Evolutionary conservation across 2,113 vertebrate species (phyloP).

Genomic region (Vulpes ferrilata): DNA sequence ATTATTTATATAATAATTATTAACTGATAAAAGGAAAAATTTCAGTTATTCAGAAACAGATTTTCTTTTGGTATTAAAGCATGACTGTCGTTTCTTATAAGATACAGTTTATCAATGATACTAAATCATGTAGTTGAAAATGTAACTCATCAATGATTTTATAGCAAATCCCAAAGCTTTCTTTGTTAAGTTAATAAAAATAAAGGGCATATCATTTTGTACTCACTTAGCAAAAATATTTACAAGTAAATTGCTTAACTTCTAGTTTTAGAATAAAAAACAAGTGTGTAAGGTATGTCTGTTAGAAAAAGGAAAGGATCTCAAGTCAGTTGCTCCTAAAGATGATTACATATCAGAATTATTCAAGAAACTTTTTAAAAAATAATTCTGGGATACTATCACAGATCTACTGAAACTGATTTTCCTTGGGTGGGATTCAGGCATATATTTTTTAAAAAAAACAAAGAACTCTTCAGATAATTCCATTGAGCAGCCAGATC

Average conservation of each 20-base stretch:
- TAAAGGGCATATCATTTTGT: not conserved
- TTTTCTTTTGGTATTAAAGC: not conserved
- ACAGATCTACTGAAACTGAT: not conserved
- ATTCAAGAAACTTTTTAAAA: not conserved
- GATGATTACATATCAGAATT: not conserved
- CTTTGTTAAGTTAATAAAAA: constrained; percentile 46
- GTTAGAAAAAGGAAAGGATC: not conserved
- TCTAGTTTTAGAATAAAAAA: constrained; percentile 31
- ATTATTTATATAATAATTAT: constrained; percentile 34
- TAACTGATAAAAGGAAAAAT: constrained; percentile 34
- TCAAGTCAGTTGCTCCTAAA: not conserved
- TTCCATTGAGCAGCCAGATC: not conserved
- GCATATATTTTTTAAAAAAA: not conserved
- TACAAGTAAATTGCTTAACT: not conserved
- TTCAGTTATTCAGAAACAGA: constrained; percentile 30
- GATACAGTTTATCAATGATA: constrained; percentile 1
- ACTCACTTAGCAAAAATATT: constrained; percentile 20
- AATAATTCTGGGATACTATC: not conserved
- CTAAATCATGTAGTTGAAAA: not conserved
- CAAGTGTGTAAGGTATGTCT: not conserved
- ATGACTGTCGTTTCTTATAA: not conserved
- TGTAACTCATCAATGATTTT: not conserved
- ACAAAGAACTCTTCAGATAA: not conserved
- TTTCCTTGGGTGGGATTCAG: not conserved
- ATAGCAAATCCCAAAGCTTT: not conserved